Evolutionary conservation across 2,797 vertebrate species (phyloP).

Genomic region (Alosa sapidissima): DNA sequence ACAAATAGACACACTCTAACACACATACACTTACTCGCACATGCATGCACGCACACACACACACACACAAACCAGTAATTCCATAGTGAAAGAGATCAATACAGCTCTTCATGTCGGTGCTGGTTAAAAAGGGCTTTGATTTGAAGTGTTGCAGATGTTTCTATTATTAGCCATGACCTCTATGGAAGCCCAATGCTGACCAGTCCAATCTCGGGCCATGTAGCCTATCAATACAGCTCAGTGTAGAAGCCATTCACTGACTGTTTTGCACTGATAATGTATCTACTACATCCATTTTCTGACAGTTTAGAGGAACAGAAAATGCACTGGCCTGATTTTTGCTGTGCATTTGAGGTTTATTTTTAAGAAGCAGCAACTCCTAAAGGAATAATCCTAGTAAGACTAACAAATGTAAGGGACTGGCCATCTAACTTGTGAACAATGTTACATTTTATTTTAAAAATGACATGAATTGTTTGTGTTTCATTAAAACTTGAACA

Average conservation of each 20-base stretch:
- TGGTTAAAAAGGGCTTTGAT: constrained; percentile 49
- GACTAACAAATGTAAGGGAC: too few species aligned
- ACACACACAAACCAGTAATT: constrained; percentile 10
- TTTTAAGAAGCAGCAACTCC: background rate
- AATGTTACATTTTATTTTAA: background rate
- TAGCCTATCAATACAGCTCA: constrained; percentile 46
- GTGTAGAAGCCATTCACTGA: background rate
- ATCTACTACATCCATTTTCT: background rate
- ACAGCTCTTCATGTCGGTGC: constrained; percentile 38
- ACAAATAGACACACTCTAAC: background rate
- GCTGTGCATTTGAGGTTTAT: background rate
- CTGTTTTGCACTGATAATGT: background rate
- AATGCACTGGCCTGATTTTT: background rate
- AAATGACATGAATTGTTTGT: background rate
- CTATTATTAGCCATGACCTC: constrained; percentile 64
- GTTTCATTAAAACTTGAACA: background rate
- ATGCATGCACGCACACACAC: background rate
- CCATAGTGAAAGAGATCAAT: constrained; percentile 36
- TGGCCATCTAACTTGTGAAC: background rate
- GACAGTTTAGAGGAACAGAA: background rate
- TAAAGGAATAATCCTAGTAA: background rate
- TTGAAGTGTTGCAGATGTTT: constrained; percentile 53
- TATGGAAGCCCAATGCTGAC: constrained; percentile 49
- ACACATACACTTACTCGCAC: background rate
- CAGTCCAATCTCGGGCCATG: constrained; percentile 47